These are phyloP conservation scores for Psylliodes chrysocephalus DNA, from an alignment of 2,888 invertebrate genomes.

Conservation along the genomic window DNA sequence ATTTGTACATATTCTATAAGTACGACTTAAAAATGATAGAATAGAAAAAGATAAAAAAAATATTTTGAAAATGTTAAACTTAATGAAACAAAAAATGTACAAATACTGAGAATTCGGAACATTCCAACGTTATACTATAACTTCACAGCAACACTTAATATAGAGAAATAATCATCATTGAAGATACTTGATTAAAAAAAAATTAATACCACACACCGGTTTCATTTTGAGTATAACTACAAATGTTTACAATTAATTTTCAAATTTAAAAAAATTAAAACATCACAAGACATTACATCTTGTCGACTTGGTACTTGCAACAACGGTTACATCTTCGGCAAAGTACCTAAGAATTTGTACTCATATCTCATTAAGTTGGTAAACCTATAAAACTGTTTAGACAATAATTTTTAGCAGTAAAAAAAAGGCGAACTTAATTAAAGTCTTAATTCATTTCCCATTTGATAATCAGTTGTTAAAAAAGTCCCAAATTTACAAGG, in stretches of 20 bases:
- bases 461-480: no score
- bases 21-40: constrained; percentile 21
- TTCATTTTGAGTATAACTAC: background rate
- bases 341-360: no score
- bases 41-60: background rate
- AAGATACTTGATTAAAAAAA: no score
- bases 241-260: background rate
- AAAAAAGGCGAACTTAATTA: no score
- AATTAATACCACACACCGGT: background rate
- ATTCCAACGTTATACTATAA: background rate
- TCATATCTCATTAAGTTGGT: no score
- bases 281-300: background rate
- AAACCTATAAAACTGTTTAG: no score
- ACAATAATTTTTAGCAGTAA: no score
- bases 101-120: constrained; percentile 19
- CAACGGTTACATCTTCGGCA: no score
- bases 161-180: background rate
- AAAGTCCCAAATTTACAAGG: no score
- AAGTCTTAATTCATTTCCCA: no score
- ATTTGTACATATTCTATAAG: constrained; percentile 27
- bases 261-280: background rate
- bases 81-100: constrained; percentile 16
- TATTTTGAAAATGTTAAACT: constrained; percentile 4
- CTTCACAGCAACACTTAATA: background rate
- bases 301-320: no score